Evolutionary conservation across 2,797 vertebrate genomes (phyloP), one percentile per base, ranked within the genome.

Genomic region (Halcyon smyrnensis): DNA sequence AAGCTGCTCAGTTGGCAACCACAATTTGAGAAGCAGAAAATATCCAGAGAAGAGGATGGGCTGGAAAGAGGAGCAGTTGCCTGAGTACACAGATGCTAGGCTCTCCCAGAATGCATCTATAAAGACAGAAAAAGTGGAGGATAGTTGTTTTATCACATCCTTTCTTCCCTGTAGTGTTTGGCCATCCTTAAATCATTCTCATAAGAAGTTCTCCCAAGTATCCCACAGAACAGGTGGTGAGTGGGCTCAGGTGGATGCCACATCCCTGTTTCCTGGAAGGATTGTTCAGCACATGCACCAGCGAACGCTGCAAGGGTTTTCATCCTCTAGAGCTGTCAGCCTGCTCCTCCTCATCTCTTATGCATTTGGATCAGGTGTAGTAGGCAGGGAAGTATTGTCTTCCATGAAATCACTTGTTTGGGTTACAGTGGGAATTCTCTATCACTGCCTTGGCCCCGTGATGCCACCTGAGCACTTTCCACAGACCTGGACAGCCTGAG

Each of bases 221-320:
- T 28, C 59, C 41, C 65, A 21, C 24, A 43, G 54, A 63, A 32
- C 15, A 56, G 77, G 69, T 3, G 0, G 8, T 4, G 50, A 46
- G 65, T 21, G 50, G 53, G 70, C 67, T 84, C 71, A 16, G 87
- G 64, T 37, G 75, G 71, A 11, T 63, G 56, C 83, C 68, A 45
- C 41, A 51, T 65, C 67, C 79, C 34, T 0, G 0, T 53, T 64
- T 56, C 79, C 75, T 59, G 46, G 50, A 43, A 43, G 64, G 56
- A 73, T 30, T 1, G 0, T 21, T 90, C 64, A 54, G 50, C 57
- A 53, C 65, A 46, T 0, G 1, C 14, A 2, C 3, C 60, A 65
- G 48, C 0, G 4, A 85, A 15, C 17, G 1, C 51, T 7, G 0
- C 0, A 0, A 60, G 45, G 50, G 34, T 45, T 78, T 78, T 64